phyloP scores from a whole-genome alignment of 2,113 vertebrate species.

The Atractosteus spatula region DNA sequence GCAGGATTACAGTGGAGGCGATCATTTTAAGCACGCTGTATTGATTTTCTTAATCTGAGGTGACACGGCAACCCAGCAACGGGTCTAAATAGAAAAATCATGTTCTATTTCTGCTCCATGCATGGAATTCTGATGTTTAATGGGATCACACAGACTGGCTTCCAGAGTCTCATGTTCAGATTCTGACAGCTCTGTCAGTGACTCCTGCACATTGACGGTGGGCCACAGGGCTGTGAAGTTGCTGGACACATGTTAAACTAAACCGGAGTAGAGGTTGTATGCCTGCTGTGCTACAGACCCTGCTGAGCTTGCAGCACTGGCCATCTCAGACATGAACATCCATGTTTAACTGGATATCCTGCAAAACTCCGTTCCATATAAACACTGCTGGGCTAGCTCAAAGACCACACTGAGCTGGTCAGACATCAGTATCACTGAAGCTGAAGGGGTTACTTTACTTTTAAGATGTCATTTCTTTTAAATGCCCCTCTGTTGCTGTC shows the following conservation, averaged over 20 bases:
- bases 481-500: neutral
- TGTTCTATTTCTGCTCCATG: neutral
- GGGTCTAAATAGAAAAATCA: neutral
- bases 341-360: neutral
- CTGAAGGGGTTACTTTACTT: too few species aligned
- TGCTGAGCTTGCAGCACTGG: neutral
- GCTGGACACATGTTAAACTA: neutral
- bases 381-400: too few species aligned
- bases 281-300: neutral
- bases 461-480: too few species aligned
- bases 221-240: neutral
- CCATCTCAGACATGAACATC: neutral
- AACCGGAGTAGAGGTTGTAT: neutral
- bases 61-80: neutral
- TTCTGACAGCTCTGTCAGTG: neutral
- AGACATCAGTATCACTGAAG: too few species aligned
- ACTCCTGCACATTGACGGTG: neutral
- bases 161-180: neutral
- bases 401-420: too few species aligned
- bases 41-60: neutral
- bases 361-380: neutral
- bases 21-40: neutral
- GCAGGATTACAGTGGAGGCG: too few species aligned
- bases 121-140: neutral
- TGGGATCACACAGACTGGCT: neutral